Conservation (phyloP, 2,113 vertebrate species). For the Hippolais icterina region DNA sequence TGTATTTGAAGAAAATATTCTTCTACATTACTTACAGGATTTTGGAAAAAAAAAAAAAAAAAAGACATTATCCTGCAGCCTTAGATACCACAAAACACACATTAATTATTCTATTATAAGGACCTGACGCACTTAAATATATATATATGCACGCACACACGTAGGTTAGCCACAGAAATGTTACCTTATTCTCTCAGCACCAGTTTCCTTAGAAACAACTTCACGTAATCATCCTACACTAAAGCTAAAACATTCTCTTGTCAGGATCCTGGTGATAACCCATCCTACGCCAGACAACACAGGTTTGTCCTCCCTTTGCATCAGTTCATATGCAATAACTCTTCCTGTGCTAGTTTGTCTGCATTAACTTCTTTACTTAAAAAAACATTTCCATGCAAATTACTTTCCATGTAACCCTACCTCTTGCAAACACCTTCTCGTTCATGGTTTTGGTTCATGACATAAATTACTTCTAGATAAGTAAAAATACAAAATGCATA, state of each 20-base stretch:
- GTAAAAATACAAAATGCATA: neutral
- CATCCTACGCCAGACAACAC: slow-evolving; percentile 10
- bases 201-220: slow-evolving; percentile 67
- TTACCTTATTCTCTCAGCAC: slow-evolving; percentile 40
- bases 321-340: neutral
- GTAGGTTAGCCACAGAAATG: neutral
- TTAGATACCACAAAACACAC: neutral
- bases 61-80: neutral
- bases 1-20: neutral
- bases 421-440: neutral
- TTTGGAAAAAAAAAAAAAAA: neutral
- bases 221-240: slow-evolving; percentile 40
- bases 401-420: neutral
- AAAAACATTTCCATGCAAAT: neutral
- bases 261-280: slow-evolving; percentile 12
- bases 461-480: neutral
- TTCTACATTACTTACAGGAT: neutral
- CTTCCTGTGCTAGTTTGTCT: neutral
- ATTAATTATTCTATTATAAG: neutral
- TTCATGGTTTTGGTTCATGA: neutral
- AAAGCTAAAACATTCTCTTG: slow-evolving; percentile 15
- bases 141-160: neutral
- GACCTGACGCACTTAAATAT: neutral
- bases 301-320: neutral
- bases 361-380: neutral